Evolutionary conservation across 2,113 vertebrate genomes (phyloP), one percentile per base, ranked within the genome.

Genomic region (Rafetus swinhoei): DNA sequence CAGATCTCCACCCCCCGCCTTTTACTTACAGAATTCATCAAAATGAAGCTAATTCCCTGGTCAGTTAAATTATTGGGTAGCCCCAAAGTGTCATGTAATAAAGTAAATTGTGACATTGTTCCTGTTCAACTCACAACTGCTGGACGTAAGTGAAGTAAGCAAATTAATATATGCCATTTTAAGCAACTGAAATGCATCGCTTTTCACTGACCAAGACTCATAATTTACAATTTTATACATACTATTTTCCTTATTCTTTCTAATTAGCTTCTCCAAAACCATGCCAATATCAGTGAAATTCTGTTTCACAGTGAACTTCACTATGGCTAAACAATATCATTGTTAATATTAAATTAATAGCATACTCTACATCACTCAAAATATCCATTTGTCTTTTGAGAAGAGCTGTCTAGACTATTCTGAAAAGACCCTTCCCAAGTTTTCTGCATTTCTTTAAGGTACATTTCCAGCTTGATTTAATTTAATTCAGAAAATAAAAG

Each of bases 251-350:
- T 55, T 76, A 86, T 95, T 81, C 90, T 92, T 95, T 97, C 91
- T 91, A 90, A 92, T 87, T 94, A 85, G 53, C 80, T 55, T 94
- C 84, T 94, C 91, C 65, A 89, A 89, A 93, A 91, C 81, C 90
- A 97, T 96, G 52, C 72, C 90, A 93, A 82, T 90, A 59, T 91
- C 93, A 97, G 97, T 98, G 98, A 97, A 96, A 96, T 94, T 97
- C 86, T 97, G 87, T 94, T 96, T 95, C 96, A 93, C 83, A 62
- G 56, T 81, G 90, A 95, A 96, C 88, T 94, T 96, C 76, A 85
- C 93, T 90, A 60, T 85, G 81, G 82, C 79, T 88, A 85, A 96
- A 85, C 92, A 94, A 84, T 55, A 87, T 84, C 95, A 93, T 77
- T 69, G 29, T 88, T 87, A 57, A 86, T 89, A 93, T 94, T 96